phyloP scores from a whole-genome alignment of 2,113 vertebrate genomes.

The Corynorhinus townsendii region DNA sequence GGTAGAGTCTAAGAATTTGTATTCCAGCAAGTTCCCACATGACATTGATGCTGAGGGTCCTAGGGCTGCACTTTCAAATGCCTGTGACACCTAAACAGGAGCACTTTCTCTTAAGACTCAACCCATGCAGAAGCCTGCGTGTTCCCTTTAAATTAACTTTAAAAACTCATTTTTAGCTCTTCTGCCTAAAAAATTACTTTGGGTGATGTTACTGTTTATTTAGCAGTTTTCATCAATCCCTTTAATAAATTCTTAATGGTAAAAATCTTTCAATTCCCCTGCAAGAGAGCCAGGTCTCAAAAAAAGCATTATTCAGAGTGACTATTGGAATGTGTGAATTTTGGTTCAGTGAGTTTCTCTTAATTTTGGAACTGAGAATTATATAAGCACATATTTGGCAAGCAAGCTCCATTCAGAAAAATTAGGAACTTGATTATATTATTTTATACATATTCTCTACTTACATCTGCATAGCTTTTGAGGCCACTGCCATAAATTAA shows the following conservation, averaged over 20 bases:
- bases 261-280: background rate
- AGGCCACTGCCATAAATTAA: background rate
- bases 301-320: background rate
- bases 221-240: background rate
- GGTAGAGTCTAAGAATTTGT: background rate
- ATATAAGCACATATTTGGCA: conserved; percentile 8
- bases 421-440: background rate
- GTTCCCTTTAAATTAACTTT: background rate
- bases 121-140: background rate
- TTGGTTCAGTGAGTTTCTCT: background rate
- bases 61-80: background rate
- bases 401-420: background rate
- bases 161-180: background rate
- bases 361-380: conserved; percentile 23
- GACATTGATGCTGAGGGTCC: background rate
- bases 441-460: background rate
- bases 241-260: background rate
- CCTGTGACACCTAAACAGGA: background rate
- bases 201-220: background rate
- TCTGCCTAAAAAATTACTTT: background rate
- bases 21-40: background rate
- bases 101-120: background rate
- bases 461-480: background rate
- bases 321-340: background rate
- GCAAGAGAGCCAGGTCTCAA: background rate